Conservation (phyloP, 2,797 vertebrate species). For the Florisuga fusca region DNA sequence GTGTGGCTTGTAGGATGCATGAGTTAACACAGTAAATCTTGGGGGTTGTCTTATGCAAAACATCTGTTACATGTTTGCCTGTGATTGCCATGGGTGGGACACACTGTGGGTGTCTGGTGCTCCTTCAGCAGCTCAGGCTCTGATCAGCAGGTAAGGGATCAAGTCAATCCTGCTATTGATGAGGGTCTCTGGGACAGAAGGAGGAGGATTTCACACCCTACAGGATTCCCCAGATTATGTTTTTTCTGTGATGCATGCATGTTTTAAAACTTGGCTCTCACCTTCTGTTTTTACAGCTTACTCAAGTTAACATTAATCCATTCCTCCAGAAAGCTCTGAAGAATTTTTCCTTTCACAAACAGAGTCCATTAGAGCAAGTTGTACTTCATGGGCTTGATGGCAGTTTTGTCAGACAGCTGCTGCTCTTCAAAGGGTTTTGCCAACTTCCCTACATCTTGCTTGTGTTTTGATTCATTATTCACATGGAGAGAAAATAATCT, state of each 20-base stretch:
- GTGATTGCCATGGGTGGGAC: background rate
- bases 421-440: background rate
- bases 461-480: background rate
- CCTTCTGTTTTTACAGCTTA: background rate
- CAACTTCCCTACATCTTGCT: background rate
- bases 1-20: background rate
- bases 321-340: background rate
- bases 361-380: background rate
- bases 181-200: background rate
- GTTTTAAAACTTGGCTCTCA: background rate
- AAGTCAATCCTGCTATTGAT: background rate
- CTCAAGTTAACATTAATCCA: background rate
- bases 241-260: background rate
- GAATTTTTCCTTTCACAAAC: background rate
- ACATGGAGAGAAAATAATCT: background rate
- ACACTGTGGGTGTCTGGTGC: background rate
- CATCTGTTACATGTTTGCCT: background rate
- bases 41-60: background rate
- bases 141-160: background rate
- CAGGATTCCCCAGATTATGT: background rate
- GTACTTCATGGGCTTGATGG: background rate
- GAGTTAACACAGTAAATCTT: background rate
- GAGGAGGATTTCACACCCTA: background rate
- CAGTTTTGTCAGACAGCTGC: background rate
- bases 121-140: background rate